Percentiles rank a stretch among this genome's conserved stretches.
These are phyloP conservation scores for Carposina sasakii DNA, from an alignment of 1,140 invertebrate genomes.

Conservation along the genomic window DNA sequence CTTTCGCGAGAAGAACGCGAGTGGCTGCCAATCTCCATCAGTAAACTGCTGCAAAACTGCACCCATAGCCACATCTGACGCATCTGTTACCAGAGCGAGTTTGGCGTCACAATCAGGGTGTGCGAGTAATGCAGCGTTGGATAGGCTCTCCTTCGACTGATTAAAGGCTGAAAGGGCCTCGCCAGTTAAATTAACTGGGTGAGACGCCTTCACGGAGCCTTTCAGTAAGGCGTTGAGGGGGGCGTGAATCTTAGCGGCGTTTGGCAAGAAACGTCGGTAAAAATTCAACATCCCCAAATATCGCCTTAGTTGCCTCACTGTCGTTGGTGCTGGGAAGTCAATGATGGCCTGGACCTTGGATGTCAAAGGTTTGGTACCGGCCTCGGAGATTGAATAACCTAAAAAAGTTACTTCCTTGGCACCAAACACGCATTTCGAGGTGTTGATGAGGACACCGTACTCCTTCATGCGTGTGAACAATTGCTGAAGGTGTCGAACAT, in stretches of 20 bases:
- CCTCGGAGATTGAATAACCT: conserved; percentile 32
- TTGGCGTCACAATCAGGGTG: conserved; percentile 20
- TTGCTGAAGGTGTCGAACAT: conserved; percentile 28
- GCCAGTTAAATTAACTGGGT: conserved; percentile 26
- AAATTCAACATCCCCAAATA: conserved; percentile 64
- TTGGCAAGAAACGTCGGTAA: conserved; percentile 34
- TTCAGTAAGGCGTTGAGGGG: conserved; percentile 5
- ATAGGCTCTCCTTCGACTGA: conserved; percentile 44
- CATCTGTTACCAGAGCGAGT: conserved; percentile 30
- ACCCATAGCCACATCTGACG: conserved; percentile 43
- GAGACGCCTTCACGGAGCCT: neutral
- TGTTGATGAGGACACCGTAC: conserved; percentile 40
- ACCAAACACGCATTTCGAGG: conserved; percentile 22
- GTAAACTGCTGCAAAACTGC: conserved; percentile 21
- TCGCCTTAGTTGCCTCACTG: conserved; percentile 32
- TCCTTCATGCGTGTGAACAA: conserved; percentile 28
- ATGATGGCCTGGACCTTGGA: conserved; percentile 31
- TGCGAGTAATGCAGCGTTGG: conserved; percentile 24
- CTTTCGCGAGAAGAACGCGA: conserved; percentile 34
- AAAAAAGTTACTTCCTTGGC: conserved; percentile 22
- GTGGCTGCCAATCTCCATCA: conserved; percentile 19
- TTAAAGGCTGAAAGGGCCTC: conserved; percentile 37
- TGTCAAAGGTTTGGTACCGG: conserved; percentile 35
- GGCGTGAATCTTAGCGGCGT: conserved; percentile 24
- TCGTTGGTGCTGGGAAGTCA: conserved; percentile 37